Evolutionary conservation across 2,113 vertebrate species (phyloP).

Genomic region (Amphiprion ocellaris): DNA sequence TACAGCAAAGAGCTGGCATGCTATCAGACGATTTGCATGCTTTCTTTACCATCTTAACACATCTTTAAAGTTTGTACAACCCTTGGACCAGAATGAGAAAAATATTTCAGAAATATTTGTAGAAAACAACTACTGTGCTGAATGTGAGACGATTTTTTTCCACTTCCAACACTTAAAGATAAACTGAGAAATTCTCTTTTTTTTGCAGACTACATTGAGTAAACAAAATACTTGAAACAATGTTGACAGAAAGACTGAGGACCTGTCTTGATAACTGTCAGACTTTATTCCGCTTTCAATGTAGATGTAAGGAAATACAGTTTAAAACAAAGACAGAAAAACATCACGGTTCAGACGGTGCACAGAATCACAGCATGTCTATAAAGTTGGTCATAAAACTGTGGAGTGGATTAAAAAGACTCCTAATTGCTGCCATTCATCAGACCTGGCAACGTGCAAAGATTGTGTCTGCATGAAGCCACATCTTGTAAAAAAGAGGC

Average conservation of each 20-base stretch:
- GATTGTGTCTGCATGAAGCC: conserved; percentile 11
- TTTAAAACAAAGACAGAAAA: neutral
- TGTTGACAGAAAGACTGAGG: neutral
- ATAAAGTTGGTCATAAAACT: conserved; percentile 49
- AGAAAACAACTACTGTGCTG: neutral
- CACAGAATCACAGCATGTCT: conserved; percentile 40
- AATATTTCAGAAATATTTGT: conserved; percentile 11
- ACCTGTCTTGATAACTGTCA: neutral
- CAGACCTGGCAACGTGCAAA: conserved; percentile 30
- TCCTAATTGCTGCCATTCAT: conserved; percentile 51
- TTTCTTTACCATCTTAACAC: conserved; percentile 51
- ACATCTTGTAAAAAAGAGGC: conserved; percentile 17
- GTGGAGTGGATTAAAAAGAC: conserved; percentile 43
- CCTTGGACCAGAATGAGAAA: conserved; percentile 26
- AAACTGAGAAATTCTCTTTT: neutral
- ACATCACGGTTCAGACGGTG: neutral
- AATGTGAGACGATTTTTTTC: neutral
- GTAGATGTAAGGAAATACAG: neutral
- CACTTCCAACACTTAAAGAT: conserved; percentile 1
- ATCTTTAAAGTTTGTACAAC: conserved; percentile 44
- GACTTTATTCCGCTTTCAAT: no score
- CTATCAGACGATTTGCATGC: conserved; percentile 37
- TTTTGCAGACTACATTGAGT: neutral
- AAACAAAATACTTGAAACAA: neutral
- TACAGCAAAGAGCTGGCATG: conserved; percentile 19